Conservation (phyloP, 2,113 vertebrate genomes). For the Sterrhoptilus dennistouni region DNA sequence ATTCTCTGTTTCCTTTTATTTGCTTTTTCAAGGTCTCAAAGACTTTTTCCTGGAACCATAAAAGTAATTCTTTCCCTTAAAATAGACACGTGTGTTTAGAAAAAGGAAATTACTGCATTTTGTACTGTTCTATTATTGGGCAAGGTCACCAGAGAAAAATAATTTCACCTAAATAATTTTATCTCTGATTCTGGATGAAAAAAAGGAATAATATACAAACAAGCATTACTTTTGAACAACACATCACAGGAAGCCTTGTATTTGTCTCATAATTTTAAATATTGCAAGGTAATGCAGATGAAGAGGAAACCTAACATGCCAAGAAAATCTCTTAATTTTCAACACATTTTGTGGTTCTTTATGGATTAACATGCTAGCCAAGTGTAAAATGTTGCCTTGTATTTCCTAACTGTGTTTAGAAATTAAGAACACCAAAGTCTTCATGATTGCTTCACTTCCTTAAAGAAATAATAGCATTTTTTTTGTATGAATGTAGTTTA, state of each 20-base stretch:
- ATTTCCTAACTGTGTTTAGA: conserved; percentile 68
- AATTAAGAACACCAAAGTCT: conserved; percentile 69
- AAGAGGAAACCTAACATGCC: conserved; percentile 30
- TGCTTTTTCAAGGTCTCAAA: conserved; percentile 80
- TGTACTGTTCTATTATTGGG: conserved; percentile 81
- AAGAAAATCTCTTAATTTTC: conserved; percentile 46
- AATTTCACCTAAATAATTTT: conserved; percentile 80
- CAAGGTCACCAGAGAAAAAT: conserved; percentile 77
- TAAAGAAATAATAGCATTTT: conserved; percentile 77
- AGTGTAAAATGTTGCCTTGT: conserved; percentile 51
- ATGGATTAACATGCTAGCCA: conserved; percentile 32
- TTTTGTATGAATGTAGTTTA: conserved; percentile 71
- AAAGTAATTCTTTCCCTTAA: conserved; percentile 84
- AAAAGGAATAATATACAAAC: neutral
- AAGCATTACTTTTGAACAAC: neutral
- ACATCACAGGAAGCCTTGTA: conserved; percentile 8
- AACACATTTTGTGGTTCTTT: conserved; percentile 61
- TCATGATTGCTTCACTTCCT: conserved; percentile 81
- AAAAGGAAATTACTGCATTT: conserved; percentile 85
- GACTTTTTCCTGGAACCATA: conserved; percentile 80
- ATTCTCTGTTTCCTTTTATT: conserved; percentile 80
- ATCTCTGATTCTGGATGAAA: conserved; percentile 40
- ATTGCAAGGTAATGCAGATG: conserved; percentile 21
- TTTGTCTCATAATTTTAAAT: conserved; percentile 18
- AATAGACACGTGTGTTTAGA: conserved; percentile 81